These are phyloP conservation scores for Branchellion lobata DNA, from an alignment of 2,888 invertebrate species.

Conservation along the genomic window DNA sequence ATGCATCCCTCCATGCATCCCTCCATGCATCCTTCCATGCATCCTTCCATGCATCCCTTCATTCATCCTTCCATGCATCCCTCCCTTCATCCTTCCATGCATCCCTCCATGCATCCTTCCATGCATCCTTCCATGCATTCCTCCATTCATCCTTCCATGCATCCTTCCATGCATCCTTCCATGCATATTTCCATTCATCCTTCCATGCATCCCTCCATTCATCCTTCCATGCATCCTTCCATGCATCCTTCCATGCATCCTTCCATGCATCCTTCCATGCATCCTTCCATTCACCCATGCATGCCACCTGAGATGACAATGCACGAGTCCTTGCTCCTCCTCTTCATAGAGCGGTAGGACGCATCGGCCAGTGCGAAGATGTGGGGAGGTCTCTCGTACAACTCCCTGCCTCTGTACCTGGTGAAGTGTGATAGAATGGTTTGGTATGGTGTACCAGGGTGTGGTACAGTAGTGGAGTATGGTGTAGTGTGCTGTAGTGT, in stretches of 20 bases:
- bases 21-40: constrained; percentile 15
- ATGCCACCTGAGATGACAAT: constrained; percentile 77
- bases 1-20: background rate
- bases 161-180: background rate
- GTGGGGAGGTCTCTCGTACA: constrained; percentile 94
- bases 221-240: constrained; percentile 12
- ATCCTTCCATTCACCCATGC: background rate
- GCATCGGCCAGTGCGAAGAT: constrained; percentile 97
- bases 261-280: constrained; percentile 1
- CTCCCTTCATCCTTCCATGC: background rate
- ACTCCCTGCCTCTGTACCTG: constrained; percentile 86
- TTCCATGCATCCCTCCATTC: background rate
- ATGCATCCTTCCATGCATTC: constrained; percentile 20
- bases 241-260: constrained; percentile 17
- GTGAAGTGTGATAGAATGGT: no score
- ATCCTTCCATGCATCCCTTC: constrained; percentile 8
- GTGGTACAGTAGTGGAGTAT: no score
- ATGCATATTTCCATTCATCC: constrained; percentile 4
- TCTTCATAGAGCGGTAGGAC: constrained; percentile 88
- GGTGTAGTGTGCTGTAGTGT: no score
- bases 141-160: background rate
- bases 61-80: constrained; percentile 8
- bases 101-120: background rate
- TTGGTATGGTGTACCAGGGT: no score
- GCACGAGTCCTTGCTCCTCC: constrained; percentile 87